Percentiles rank a stretch among this genome's conserved stretches.
These are phyloP conservation scores for Manis pentadactyla DNA, from an alignment of 2,797 vertebrate genomes.

Conservation along the genomic window DNA sequence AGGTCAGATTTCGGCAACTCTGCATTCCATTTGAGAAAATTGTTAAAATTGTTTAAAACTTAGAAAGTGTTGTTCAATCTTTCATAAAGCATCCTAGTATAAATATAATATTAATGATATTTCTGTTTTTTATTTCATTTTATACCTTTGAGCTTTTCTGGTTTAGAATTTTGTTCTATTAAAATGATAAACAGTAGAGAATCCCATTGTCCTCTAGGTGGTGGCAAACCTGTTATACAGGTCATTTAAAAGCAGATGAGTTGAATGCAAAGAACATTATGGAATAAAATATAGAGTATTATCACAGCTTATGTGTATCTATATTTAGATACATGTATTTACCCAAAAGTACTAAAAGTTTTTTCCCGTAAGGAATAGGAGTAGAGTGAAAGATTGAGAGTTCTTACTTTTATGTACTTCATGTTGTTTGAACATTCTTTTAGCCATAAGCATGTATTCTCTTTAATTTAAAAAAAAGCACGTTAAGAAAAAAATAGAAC, in stretches of 20 bases:
- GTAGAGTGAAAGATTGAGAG: background rate
- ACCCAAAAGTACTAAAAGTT: background rate
- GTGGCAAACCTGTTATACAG: background rate
- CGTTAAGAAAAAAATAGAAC: background rate
- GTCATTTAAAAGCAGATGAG: conserved; percentile 49
- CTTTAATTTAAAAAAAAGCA: background rate
- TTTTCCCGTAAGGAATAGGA: conserved; percentile 21
- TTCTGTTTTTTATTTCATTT: conserved; percentile 41
- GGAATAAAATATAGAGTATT: background rate
- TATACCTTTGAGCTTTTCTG: conserved; percentile 11
- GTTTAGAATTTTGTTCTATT: conserved; percentile 46
- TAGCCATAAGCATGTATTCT: background rate
- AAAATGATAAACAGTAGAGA: conserved; percentile 50
- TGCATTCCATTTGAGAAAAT: conserved; percentile 20
- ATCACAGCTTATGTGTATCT: background rate
- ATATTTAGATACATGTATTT: background rate
- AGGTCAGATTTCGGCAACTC: conserved; percentile 11
- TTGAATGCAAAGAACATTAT: conserved; percentile 37
- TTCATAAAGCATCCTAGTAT: conserved; percentile 42
- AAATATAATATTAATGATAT: conserved; percentile 10
- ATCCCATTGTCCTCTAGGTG: background rate
- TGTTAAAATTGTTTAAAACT: background rate
- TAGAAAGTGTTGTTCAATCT: background rate
- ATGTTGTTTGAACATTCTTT: background rate
- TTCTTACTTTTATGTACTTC: background rate